These are phyloP conservation scores for Galemys pyrenaicus DNA, from an alignment of 2,113 vertebrate species.

Conservation along the genomic window DNA sequence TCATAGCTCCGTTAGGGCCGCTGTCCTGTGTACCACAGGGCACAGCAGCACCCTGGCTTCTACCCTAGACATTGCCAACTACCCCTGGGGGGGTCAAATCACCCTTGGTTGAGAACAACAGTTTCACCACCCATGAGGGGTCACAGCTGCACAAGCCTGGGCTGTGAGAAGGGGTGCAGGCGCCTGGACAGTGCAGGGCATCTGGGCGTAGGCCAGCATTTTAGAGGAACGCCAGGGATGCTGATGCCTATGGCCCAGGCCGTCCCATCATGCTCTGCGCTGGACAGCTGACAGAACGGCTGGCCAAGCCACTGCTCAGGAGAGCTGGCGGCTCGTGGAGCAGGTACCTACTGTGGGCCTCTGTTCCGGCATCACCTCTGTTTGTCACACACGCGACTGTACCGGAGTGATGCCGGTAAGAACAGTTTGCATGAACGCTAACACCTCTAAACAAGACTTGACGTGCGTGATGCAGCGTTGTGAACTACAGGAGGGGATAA, in stretches of 20 bases:
- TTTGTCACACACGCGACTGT: neutral
- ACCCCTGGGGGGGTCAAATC: neutral
- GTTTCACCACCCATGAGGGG: no score
- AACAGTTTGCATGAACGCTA: neutral
- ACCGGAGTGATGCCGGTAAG: neutral
- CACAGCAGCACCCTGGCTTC: neutral
- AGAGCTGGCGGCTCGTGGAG: accelerated
- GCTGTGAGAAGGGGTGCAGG: neutral
- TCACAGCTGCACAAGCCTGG: no score
- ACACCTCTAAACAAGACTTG: neutral
- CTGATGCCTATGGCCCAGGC: neutral
- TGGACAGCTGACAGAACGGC: neutral
- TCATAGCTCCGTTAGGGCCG: neutral
- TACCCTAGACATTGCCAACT: no score
- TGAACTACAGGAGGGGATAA: neutral
- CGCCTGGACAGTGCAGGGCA: no score
- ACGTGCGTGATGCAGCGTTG: neutral
- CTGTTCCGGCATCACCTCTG: neutral
- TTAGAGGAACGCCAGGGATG: neutral
- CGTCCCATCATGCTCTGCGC: neutral
- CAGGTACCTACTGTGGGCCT: neutral
- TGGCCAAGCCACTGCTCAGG: neutral
- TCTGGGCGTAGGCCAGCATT: neutral
- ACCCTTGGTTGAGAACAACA: neutral
- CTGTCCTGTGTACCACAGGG: neutral